A percentile compares a stretch with the other conserved stretches of the same genome.
phyloP scores from a whole-genome alignment of 1,140 invertebrate species.

The Zaprionus inermis region DNA sequence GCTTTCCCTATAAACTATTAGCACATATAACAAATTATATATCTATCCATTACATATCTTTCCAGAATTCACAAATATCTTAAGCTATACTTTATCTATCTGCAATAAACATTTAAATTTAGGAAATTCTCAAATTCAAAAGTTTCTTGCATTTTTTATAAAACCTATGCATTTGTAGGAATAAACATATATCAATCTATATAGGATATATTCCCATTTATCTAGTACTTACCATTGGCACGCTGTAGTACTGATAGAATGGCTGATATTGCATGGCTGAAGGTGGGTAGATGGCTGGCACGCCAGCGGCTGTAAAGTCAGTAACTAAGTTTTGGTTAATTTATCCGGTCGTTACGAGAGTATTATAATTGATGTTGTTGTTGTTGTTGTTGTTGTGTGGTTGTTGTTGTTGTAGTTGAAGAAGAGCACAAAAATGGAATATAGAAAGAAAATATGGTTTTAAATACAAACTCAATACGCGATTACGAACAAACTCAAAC shows the following conservation, averaged over 20 bases:
- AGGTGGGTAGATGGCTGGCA: constrained; percentile 84
- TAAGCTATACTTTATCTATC: background rate
- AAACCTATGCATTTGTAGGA: too few relatives aligned
- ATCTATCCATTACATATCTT: too few relatives aligned
- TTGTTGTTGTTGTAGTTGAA: constrained; percentile 37
- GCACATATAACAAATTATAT: too few relatives aligned
- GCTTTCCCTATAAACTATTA: too few relatives aligned
- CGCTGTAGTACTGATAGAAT: constrained; percentile 84
- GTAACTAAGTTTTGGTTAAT: constrained; percentile 78
- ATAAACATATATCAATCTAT: too few relatives aligned
- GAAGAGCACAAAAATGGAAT: constrained; percentile 68
- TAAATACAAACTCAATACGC: constrained; percentile 52
- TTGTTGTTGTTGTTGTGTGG: constrained; percentile 49
- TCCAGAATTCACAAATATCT: too few relatives aligned
- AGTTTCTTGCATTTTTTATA: too few relatives aligned
- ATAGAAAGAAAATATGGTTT: constrained; percentile 59
- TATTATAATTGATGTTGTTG: constrained; percentile 22
- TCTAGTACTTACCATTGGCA: constrained; percentile 81
- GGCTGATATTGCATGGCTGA: constrained; percentile 84
- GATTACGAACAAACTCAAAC: constrained; percentile 21
- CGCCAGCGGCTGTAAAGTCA: constrained; percentile 84
- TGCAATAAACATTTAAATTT: too few relatives aligned
- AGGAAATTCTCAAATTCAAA: too few relatives aligned
- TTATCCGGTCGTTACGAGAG: constrained; percentile 45
- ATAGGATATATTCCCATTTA: background rate